These are phyloP conservation scores for Onychostruthus taczanowskii DNA, from an alignment of 2,113 vertebrate species.

Conservation along the genomic window DNA sequence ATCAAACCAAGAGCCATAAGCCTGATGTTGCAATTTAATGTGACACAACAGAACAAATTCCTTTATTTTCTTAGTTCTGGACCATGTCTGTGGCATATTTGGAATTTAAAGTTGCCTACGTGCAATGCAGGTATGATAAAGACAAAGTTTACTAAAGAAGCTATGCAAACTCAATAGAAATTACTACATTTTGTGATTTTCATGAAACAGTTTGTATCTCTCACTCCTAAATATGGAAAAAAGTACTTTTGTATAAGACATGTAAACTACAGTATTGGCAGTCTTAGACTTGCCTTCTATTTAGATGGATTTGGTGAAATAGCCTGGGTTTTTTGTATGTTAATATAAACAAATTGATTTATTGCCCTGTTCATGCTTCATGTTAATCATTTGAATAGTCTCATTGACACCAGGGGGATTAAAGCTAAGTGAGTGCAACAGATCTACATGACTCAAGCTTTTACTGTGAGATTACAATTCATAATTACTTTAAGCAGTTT, in stretches of 20 bases:
- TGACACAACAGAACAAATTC: background rate
- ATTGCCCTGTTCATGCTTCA: background rate
- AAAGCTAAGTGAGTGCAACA: background rate
- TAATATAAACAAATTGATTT: slow-evolving; percentile 14
- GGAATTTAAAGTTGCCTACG: background rate
- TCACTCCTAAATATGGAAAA: background rate
- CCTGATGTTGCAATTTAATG: background rate
- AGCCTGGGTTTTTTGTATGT: background rate
- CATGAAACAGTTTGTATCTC: rapidly evolving
- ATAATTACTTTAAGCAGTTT: slow-evolving; percentile 1
- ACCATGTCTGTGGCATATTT: background rate
- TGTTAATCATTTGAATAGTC: background rate
- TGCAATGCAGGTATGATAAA: background rate
- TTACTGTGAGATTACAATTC: background rate
- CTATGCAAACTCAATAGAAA: background rate
- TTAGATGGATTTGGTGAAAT: background rate
- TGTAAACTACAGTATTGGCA: background rate
- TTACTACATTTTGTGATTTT: background rate
- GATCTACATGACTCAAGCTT: background rate
- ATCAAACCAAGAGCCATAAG: background rate
- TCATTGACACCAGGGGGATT: background rate
- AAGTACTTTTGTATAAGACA: background rate
- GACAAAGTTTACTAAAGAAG: background rate
- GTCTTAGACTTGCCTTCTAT: background rate
- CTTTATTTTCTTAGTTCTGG: background rate